Conservation (phyloP, 2,113 vertebrate genomes). For the Siniperca chuatsi region DNA sequence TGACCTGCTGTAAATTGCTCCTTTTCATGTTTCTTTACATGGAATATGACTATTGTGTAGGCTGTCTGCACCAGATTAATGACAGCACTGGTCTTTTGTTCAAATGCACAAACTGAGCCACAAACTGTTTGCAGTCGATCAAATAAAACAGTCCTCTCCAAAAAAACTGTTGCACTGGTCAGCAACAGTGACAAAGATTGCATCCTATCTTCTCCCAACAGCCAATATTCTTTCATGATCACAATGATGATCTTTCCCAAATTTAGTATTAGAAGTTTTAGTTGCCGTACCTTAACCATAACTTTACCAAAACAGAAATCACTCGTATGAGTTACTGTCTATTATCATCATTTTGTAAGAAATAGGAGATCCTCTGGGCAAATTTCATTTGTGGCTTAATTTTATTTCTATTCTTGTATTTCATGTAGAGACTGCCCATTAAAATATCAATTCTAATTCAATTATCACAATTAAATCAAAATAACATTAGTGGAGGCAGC, state of each 20-base stretch:
- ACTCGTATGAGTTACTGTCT: not conserved
- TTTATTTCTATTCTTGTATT: not conserved
- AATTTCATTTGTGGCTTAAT: not conserved
- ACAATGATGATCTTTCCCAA: no score
- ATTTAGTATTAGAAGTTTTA: not conserved
- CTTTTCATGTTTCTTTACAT: not conserved
- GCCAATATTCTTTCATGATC: no score
- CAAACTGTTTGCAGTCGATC: no score
- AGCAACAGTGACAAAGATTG: not conserved
- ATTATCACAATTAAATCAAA: not conserved
- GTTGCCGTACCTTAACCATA: not conserved
- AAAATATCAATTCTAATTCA: not conserved
- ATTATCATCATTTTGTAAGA: not conserved
- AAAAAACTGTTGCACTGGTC: no score
- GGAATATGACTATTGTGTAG: not conserved
- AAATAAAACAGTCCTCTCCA: no score
- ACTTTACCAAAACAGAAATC: not conserved
- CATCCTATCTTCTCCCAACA: not conserved
- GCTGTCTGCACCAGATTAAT: not conserved
- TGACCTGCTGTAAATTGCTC: no score
- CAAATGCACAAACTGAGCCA: not conserved
- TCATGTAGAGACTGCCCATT: not conserved
- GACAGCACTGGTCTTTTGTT: not conserved
- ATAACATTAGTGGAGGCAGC: not conserved
- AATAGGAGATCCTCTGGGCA: not conserved